Evolutionary conservation across 2,888 invertebrate genomes (phyloP), one percentile per base, ranked within the genome.

Genomic region (Carpatolechia fugitivella): DNA sequence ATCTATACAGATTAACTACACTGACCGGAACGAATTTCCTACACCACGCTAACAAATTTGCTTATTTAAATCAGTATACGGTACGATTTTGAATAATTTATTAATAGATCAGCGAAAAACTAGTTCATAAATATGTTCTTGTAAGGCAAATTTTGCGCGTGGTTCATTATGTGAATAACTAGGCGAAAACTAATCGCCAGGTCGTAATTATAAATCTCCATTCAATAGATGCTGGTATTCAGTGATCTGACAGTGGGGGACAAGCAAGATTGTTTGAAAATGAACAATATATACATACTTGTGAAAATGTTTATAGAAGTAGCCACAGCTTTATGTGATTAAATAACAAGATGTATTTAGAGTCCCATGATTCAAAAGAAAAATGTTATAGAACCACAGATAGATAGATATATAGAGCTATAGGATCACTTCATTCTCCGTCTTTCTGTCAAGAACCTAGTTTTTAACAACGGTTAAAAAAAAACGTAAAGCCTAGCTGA

Each of bases 121-220:
- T 6, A 59, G 67, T 63, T 59, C 50, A 52, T 56, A 65, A 71
- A 69, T 62, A 66, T 64, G 61, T 61, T 63, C 66, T 62, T 59
- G 61, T 63, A 56, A 55, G 41, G 58, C 54, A 69, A 69, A 71
- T 76, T 73, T 68, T 61, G 64, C 63, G 66, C 66, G 62, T 47
- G 56, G 50, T 33, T 60, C 33, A 40, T 36, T 40, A 47, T 47
- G 7, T 30, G 14, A 35, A 24, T 62, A 73, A 68, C 68, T 68
- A 68, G 68, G 68, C 72, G 69, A 73, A 74, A 76, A 70, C 66
- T 74, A 73, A 76, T 73, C 68, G 66, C 56, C 60, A 35, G 56
- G 56, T 55, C 38, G 62, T 62, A 65, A 71, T 70, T 68, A 70
- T 62, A 60, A 60, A 68, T 68, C 53, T 60, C 61, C 58, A 62